Base-by-base conservation (phyloP, 2,113 vertebrate species). In the Pachyramphus minor region DNA sequence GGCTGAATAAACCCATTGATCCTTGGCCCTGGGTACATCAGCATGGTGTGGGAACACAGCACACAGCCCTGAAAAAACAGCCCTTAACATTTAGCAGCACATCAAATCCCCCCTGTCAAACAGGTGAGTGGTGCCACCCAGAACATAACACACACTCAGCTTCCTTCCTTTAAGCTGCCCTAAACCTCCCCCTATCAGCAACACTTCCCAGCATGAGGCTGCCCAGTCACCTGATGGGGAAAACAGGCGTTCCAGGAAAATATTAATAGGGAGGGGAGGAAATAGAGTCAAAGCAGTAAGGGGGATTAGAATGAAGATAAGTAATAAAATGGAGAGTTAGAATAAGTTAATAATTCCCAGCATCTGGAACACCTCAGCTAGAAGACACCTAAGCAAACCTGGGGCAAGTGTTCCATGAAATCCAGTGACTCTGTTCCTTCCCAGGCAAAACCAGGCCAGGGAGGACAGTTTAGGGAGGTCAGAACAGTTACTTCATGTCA, bases 121-220 rank as follows among this genome's bases (percentile, higher is more conserved):
- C 37, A 81, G 72, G 30, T 47, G 59, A 84, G 16, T 9, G 83
- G 41, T 3, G 67, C 59, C 60, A 62, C 35, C 8, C n/a, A 47
- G 68, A 86, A 67, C 50, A 35, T 0, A 9, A 80, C 49, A 25
- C 0, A 0, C 9, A 6, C 72, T 42, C 17, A 62, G 50, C 49
- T 77, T 50, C 67, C 78, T 87, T 47, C 58, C 35, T 71, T 50
- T 9, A 14, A 33, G 15, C 75, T 30, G 78, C 62, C 35, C 53
- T n/a, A 23, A 72, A 27, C 28, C 28, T 27, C 28, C 33, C 5
- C 25, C 27, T 14, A 8, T 8, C 63, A 69, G 41, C 53, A 79
- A 8, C 41, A 12, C 13, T 28, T 56, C 8, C 75, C 83, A 81
- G 44, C 47, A 22, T 0, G 4, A 31, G n/a, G 75, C 62, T 41